Evolutionary conservation across 64 coral and sea anemone species (phyloP), one percentile per base, ranked within the genome.

Genomic region (Pachyseris speciosa): DNA sequence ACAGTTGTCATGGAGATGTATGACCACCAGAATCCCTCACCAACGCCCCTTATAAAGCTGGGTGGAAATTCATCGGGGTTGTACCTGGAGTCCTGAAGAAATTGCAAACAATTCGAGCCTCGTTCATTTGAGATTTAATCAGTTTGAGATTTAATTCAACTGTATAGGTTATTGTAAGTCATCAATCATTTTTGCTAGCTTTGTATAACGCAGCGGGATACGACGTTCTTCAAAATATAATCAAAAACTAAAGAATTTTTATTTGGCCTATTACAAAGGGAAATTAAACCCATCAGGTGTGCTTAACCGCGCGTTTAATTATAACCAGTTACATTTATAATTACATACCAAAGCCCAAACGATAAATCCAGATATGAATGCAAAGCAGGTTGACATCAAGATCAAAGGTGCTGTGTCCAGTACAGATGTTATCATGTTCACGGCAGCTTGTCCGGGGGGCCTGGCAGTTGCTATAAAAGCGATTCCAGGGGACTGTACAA

Each of bases 1-100:
- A 95, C 87, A 12, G 80, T 95, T 86, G 93, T 95, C 93, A 95
- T 95, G 37, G 93, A 91, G 41, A 90, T 78, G 24, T 75, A 94
- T 30, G 87, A 83, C 93, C 93, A 94, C 93, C 93, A 90, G 24
- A 91, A 70, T 34, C 93, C 93, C 45, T 90, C 80, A 43, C 93
- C 70, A 49, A 74, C 25, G 37, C 93, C 93, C 78, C 66, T 85
- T 1, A 52, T 24, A 59, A 79, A 90, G 3, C 60, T 86, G 13
- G 72, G 22, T 37, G 75, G 66, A 70, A 95, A 95, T 9, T 95
- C 69, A 37, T 68, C 87, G 7, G 72, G 72, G 61, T 95, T 95
- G 17, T 4, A 66, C 13, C 33, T 72, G 13, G 51, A 77, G n/a
- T 95, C 93, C 93, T 95, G 47, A 4, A 37, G 38, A 3, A 29